These are phyloP conservation scores for Notothenia rossii DNA, from an alignment of 2,113 vertebrate species.

Conservation along the genomic window DNA sequence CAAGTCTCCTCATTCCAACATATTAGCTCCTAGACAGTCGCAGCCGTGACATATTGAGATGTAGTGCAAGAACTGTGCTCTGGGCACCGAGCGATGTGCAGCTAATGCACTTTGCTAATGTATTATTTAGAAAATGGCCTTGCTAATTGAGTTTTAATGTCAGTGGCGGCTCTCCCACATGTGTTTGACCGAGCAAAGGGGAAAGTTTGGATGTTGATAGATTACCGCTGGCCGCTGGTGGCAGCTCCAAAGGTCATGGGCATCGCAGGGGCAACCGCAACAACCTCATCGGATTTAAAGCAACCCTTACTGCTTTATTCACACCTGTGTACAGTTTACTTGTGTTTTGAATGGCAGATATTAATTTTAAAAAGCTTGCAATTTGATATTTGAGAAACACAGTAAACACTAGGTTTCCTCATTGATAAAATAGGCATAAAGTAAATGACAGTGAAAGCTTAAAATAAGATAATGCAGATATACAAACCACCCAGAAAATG, in stretches of 20 bases:
- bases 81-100: constrained; percentile 68
- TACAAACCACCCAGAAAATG: background rate
- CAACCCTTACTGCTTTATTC: constrained; percentile 18
- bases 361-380: background rate
- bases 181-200: constrained; percentile 72
- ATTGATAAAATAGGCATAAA: background rate
- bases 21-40: constrained; percentile 65
- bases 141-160: constrained; percentile 87
- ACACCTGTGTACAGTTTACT: constrained; percentile 2
- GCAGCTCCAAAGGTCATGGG: constrained; percentile 81
- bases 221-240: constrained; percentile 76
- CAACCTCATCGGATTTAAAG: constrained; percentile 49
- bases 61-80: constrained; percentile 65
- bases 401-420: background rate
- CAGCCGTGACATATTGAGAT: constrained; percentile 80
- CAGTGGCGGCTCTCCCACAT: constrained; percentile 78
- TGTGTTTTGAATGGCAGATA: constrained; percentile 3
- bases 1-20: constrained; percentile 52
- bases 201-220: constrained; percentile 83
- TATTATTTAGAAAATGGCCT: constrained; percentile 84
- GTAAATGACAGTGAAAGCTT: background rate
- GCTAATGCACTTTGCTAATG: constrained; percentile 84
- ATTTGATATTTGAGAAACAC: background rate
- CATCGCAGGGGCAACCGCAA: constrained; percentile 57
- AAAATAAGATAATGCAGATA: background rate